These are phyloP conservation scores for Smutsia gigantea DNA, from an alignment of 2,797 vertebrate species.

Conservation along the genomic window DNA sequence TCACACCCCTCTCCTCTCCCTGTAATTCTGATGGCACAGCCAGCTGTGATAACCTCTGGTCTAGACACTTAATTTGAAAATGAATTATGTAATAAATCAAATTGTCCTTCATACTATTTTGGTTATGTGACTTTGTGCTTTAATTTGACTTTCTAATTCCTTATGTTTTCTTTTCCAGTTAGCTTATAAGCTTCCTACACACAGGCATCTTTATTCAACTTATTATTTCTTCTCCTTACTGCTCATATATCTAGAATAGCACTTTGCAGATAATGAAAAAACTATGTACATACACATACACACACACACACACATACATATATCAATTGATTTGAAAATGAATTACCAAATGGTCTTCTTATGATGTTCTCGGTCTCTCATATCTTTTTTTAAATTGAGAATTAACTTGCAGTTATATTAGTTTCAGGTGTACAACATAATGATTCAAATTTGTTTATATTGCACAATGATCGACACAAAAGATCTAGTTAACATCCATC, in stretches of 20 bases:
- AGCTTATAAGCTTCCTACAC: slow-evolving; percentile 5
- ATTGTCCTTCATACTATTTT: not conserved
- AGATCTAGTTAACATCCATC: not conserved
- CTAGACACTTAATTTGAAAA: slow-evolving; percentile 6
- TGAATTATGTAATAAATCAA: not conserved
- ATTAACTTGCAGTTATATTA: not conserved
- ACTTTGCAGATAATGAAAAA: not conserved
- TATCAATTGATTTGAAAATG: not conserved
- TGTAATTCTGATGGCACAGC: not conserved
- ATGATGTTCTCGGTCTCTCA: not conserved
- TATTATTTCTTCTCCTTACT: not conserved
- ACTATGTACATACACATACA: not conserved
- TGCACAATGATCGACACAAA: not conserved
- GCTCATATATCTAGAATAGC: slow-evolving; percentile 1
- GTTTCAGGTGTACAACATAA: not conserved
- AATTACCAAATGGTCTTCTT: not conserved
- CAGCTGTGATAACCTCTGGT: not conserved
- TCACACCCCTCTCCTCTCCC: not conserved
- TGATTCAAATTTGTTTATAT: not conserved
- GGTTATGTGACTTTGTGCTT: not conserved
- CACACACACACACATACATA: not conserved
- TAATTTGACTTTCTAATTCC: slow-evolving; percentile 38
- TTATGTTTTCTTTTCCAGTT: slow-evolving; percentile 43
- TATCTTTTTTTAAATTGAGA: not conserved
- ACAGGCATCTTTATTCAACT: not conserved